Evolutionary conservation across 53 echinoderm and acorn worm genomes (phyloP).

Genomic region (Glandiceps talaboti): DNA sequence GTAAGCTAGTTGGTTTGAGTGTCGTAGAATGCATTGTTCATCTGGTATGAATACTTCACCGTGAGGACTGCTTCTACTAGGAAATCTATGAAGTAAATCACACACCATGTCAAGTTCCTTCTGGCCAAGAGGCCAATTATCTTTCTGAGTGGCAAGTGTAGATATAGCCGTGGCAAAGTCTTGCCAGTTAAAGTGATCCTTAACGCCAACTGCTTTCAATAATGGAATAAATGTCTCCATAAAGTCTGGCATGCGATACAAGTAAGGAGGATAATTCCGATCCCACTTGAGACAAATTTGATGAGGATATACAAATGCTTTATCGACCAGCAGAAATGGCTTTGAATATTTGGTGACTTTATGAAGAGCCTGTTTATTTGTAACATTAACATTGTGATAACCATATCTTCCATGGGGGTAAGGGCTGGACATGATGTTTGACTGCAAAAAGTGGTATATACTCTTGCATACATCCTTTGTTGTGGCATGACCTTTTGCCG

Average conservation of each 20-base stretch:
- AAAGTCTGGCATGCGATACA: neutral
- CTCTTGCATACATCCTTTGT: neutral
- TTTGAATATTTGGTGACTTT: neutral
- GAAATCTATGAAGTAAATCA: neutral
- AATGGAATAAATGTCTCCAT: neutral
- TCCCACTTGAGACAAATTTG: neutral
- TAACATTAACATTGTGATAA: neutral
- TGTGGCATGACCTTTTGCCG: neutral
- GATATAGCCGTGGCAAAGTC: neutral
- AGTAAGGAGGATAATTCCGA: neutral
- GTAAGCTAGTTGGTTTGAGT: slow-evolving; percentile 4
- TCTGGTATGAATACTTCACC: slow-evolving; percentile 7
- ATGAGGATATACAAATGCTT: neutral
- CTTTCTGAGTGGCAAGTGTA: neutral
- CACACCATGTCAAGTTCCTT: neutral
- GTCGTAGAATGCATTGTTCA: slow-evolving; percentile 7
- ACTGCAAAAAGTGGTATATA: too few species aligned
- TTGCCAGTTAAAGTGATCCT: neutral
- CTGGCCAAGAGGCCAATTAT: neutral
- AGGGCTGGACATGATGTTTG: neutral
- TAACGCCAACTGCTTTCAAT: neutral
- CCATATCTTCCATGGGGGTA: neutral
- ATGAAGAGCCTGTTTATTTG: neutral
- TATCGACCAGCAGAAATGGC: neutral
- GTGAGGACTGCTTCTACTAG: neutral